phyloP scores from a whole-genome alignment of 2,888 invertebrate species.

The Hetaerina titia region DNA sequence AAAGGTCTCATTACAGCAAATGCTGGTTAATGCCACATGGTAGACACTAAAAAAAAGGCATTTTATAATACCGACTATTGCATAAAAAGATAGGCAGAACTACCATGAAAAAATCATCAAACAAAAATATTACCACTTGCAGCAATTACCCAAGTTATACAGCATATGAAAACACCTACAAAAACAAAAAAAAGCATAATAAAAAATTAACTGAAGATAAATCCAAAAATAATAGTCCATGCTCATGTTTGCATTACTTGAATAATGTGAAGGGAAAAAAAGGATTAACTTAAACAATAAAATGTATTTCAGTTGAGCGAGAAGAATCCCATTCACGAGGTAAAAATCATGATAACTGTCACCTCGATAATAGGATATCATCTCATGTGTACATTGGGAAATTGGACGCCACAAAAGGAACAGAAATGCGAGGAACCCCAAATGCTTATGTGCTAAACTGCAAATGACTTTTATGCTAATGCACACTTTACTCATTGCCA shows the following conservation, averaged over 20 bases:
- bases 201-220: neutral
- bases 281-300: neutral
- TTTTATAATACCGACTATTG: constrained; percentile 20
- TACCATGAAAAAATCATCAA: neutral
- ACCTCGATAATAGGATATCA: neutral
- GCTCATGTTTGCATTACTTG: neutral
- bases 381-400: neutral
- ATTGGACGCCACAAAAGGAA: neutral
- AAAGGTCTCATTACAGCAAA: constrained; percentile 59
- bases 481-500: neutral
- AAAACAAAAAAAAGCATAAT: constrained; percentile 56
- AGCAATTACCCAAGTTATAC: constrained; percentile 51
- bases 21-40: constrained; percentile 64
- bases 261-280: neutral
- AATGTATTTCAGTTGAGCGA: neutral
- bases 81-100: constrained; percentile 30
- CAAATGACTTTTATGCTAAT: neutral
- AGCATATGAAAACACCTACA: constrained; percentile 50
- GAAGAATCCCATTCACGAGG: neutral
- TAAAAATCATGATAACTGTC: neutral
- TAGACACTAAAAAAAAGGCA: constrained; percentile 21
- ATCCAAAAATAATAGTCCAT: neutral
- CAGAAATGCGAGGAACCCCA: neutral
- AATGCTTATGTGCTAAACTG: neutral
- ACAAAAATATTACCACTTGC: constrained; percentile 57